Conservation (phyloP, 2,113 vertebrate species). For the Phylloscopus whistleri region DNA sequence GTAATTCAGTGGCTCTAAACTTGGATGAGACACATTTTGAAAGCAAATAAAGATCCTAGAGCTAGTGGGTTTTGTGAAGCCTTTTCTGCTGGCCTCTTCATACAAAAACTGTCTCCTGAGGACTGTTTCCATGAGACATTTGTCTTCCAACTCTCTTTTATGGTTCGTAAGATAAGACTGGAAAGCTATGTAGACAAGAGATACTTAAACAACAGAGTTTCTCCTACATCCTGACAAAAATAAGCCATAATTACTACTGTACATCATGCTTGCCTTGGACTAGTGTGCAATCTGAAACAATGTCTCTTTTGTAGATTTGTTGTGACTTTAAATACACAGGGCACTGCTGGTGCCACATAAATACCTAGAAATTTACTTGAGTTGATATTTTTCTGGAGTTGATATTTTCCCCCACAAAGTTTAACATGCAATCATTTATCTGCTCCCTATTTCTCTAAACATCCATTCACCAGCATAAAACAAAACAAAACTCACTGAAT, state of each 20-base stretch:
- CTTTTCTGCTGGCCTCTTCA: not conserved
- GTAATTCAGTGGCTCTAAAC: not conserved
- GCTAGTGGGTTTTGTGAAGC: not conserved
- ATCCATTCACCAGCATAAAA: not conserved
- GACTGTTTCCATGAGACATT: not conserved
- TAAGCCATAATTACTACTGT: accelerated
- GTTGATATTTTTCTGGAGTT: not conserved
- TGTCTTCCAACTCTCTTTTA: not conserved
- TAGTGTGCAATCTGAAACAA: not conserved
- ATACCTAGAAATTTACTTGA: not conserved
- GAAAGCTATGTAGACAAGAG: not conserved
- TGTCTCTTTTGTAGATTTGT: not conserved
- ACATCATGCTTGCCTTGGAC: not conserved
- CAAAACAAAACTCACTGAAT: not conserved
- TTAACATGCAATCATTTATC: not conserved
- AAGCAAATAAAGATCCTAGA: not conserved
- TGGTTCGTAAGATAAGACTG: not conserved
- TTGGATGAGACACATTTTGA: not conserved
- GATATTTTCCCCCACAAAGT: not conserved
- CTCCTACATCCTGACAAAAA: not conserved
- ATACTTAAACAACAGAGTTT: not conserved
- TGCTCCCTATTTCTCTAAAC: not conserved
- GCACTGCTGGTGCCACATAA: not conserved
- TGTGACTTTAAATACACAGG: no score
- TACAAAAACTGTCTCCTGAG: not conserved